A percentile compares a stretch with the other conserved stretches of the same genome.
Conservation (phyloP, 2,797 vertebrate genomes). For the Oryzias dopingdopingensis region DNA sequence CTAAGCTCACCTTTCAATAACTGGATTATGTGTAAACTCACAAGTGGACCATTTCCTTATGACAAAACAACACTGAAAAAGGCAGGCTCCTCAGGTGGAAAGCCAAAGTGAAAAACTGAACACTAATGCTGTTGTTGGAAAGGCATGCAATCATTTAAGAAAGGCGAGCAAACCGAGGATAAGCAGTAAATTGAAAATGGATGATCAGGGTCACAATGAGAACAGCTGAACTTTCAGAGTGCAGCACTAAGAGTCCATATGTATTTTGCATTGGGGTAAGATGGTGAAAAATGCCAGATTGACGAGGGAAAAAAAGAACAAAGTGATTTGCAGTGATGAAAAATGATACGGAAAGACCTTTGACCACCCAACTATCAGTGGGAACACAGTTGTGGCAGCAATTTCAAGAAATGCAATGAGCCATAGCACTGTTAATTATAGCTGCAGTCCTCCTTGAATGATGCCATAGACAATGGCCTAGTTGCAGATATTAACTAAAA, state of each 20-base stretch:
- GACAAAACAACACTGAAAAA: not conserved
- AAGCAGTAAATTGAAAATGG: not conserved
- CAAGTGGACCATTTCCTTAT: not conserved
- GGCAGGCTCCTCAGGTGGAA: not conserved
- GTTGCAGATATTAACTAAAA: not conserved
- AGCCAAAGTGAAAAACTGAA: not conserved
- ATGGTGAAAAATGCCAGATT: not conserved
- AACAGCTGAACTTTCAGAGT: not conserved
- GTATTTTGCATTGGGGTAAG: not conserved
- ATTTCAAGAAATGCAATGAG: not conserved
- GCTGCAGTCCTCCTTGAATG: slow-evolving; percentile 2
- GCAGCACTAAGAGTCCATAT: not conserved
- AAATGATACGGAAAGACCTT: not conserved
- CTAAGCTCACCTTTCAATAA: not conserved
- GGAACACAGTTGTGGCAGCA: not conserved
- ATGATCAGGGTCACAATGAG: not conserved
- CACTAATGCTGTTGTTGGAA: not conserved
- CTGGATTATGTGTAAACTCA: not conserved
- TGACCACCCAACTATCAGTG: not conserved
- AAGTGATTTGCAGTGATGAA: not conserved
- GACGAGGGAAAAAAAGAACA: too few species aligned
- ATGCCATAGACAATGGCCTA: not conserved
- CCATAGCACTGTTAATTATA: not conserved
- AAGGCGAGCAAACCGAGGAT: not conserved
- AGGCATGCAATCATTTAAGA: not conserved